These are phyloP conservation scores for Nebria ingens DNA, from an alignment of 1,140 invertebrate species.

Conservation along the genomic window DNA sequence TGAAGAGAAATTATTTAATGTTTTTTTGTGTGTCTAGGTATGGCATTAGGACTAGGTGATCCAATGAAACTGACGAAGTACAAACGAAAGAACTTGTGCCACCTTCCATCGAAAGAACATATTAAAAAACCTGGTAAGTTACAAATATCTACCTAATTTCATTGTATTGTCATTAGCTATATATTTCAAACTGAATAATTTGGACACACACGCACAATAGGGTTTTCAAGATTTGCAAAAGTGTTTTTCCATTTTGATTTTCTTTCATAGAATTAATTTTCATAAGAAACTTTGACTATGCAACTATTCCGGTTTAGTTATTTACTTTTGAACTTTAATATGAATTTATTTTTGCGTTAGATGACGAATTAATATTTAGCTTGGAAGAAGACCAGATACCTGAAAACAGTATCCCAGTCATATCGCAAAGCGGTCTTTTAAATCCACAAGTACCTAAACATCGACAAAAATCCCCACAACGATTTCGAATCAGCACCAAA, in stretches of 20 bases:
- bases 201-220: too few species aligned
- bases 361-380: slow-evolving; percentile 55
- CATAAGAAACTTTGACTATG: too few species aligned
- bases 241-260: too few species aligned
- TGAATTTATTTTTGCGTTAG: slow-evolving; percentile 20
- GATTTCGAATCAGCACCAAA: slow-evolving; percentile 20
- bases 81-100: slow-evolving; percentile 27
- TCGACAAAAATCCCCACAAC: slow-evolving; percentile 26
- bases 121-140: neutral
- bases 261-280: too few species aligned
- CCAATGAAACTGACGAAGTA: slow-evolving; percentile 36
- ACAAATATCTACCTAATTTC: neutral
- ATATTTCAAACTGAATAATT: too few species aligned
- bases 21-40: slow-evolving; percentile 38
- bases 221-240: too few species aligned
- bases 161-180: too few species aligned
- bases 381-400: slow-evolving; percentile 55
- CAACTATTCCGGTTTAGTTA: too few species aligned
- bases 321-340: too few species aligned
- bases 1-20: slow-evolving; percentile 11
- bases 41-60: slow-evolving; percentile 60
- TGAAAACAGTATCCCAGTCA: slow-evolving; percentile 19
- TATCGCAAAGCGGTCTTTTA: neutral
- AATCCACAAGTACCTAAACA: slow-evolving; percentile 19
- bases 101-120: neutral